Conservation (phyloP, 2,888 invertebrate genomes). For the Epinotia demarniana region DNA sequence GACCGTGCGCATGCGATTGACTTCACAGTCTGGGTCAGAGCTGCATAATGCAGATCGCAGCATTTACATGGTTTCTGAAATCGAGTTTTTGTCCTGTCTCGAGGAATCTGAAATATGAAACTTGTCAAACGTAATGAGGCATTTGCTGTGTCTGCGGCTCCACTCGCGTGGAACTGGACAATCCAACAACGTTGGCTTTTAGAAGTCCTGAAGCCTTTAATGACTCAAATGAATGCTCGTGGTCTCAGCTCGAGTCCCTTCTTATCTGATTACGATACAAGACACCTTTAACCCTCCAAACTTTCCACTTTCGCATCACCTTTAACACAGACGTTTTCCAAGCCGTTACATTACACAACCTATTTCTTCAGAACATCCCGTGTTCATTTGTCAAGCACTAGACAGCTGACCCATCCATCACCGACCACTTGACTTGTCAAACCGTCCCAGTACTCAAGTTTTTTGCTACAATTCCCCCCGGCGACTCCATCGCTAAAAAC, state of each 20-base stretch:
- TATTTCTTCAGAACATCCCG: constrained; percentile 48
- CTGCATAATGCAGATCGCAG: constrained; percentile 64
- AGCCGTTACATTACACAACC: constrained; percentile 49
- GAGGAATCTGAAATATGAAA: not conserved
- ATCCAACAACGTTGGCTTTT: not conserved
- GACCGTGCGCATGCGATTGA: constrained; percentile 54
- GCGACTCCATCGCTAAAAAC: constrained; percentile 17
- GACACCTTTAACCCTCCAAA: not conserved
- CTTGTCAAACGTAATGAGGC: constrained; percentile 2
- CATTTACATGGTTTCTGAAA: constrained; percentile 36
- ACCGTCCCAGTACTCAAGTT: constrained; percentile 45
- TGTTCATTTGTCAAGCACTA: constrained; percentile 53
- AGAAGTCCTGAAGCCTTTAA: too few species aligned
- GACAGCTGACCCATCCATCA: constrained; percentile 59
- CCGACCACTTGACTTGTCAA: constrained; percentile 60
- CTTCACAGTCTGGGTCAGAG: constrained; percentile 60
- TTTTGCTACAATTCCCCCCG: constrained; percentile 33
- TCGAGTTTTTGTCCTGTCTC: constrained; percentile 28
- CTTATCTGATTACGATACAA: too few species aligned
- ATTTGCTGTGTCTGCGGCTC: not conserved
- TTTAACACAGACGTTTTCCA: constrained; percentile 23
- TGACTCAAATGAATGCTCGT: too few species aligned
- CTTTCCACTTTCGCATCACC: constrained; percentile 1
- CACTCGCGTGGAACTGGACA: not conserved
- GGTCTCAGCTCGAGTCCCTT: too few species aligned